Base-by-base conservation (phyloP, 1,140 invertebrate genomes). In the Globodera rostochiensis region DNA sequence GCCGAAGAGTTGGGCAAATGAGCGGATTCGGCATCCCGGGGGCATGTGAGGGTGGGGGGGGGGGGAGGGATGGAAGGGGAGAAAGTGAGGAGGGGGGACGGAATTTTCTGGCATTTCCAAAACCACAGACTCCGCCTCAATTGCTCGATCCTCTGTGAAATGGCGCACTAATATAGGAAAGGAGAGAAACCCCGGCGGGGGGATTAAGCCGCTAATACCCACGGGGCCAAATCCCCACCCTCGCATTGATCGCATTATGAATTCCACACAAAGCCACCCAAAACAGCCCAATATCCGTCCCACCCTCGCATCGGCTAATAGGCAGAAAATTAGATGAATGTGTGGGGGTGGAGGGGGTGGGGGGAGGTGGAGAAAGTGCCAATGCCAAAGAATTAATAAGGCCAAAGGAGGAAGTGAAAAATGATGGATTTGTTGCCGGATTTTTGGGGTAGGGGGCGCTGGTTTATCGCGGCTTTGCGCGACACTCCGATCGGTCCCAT, bases 271-370 rank as follows among this genome's bases (percentile, higher is more conserved):
- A 36, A 36, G 25, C 25, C 25, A 2, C 25, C 2, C 25, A 36
- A 71, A 71, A 71, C 46, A 71, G n/a, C 69, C 25, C 69, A 71
- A 71, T 71, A 71, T 71, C 69, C 69, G 69, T 9, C 69, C 69
- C 25, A 45, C 46, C 69, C 25, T 47, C 69, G 11, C 25, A 71
- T 71, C 36, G 69, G 21, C 69, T 36, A 71, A 71, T 36, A 19
- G 69, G 21, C 25, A 15, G 46, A 47, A 19, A 71, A 71, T 71
- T 71, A 36, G 6, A 11, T 19, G 69, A 21, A 36, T 19, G 57
- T 60, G 57, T 60, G 57, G 57, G 57, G 11, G 57, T 6, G 15
- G 1, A 5, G 57, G 11, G 9, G 57, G 15, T 0, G 57, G 11
- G 3, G 50, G 11, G 50, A 3, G 11, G 11, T 6, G 11, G 50